Conservation (phyloP, 2,113 vertebrate genomes). For the Leucopsar rothschildi region DNA sequence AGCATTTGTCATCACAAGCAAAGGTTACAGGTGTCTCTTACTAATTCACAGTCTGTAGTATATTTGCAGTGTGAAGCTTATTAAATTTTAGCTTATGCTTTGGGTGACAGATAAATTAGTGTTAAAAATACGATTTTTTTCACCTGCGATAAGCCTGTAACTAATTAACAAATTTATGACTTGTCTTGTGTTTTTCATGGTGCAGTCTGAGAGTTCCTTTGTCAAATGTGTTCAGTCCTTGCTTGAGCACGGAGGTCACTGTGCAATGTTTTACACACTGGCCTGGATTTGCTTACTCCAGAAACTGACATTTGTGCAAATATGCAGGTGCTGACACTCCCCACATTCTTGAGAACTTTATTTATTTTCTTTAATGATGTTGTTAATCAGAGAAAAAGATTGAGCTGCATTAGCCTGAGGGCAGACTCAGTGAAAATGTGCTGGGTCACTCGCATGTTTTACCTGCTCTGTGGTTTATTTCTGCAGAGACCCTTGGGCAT, state of each 20-base stretch:
- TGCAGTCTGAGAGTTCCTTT: background rate
- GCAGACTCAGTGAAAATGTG: background rate
- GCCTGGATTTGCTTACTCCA: background rate
- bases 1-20: background rate
- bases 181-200: background rate
- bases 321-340: background rate
- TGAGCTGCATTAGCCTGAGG: background rate
- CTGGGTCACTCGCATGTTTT: background rate
- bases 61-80: background rate
- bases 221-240: background rate
- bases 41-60: background rate
- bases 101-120: background rate
- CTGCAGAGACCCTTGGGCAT: background rate
- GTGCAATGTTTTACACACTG: background rate
- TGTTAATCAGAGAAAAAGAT: background rate
- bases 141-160: background rate
- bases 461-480: background rate
- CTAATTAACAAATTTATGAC: background rate
- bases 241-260: background rate
- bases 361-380: background rate
- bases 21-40: background rate
- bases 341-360: background rate
- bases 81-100: background rate
- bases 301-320: background rate
- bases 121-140: background rate